Evolutionary conservation across 2,888 invertebrate genomes (phyloP), one percentile per base, ranked within the genome.

Genomic region (Eumacrocentrus americanus): DNA sequence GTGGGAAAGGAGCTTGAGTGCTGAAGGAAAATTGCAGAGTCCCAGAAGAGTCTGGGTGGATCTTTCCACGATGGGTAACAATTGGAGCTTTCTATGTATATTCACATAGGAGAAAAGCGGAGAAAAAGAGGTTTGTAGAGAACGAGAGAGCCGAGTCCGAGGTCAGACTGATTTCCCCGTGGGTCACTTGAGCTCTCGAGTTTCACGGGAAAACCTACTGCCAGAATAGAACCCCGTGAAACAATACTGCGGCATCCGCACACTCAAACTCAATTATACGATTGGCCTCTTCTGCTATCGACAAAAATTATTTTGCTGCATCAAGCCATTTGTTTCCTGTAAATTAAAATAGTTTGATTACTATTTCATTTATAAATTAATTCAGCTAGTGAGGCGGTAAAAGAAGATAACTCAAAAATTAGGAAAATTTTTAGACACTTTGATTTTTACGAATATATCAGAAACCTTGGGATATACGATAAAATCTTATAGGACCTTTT

Each of bases 141-240:
- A 23, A 51, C 25, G 38, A 53, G 47, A 52, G 44, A 46, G 44
- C 25, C 52, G 52, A 55, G 55, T 55, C 40, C 53, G 59, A 59
- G 53, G 59, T 59, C 53, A 47, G 53, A 60, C 59, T 60, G 59
- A 60, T 60, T 60, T 60, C 59, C 59, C 59, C 59, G 54, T 60
- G 59, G 59, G 59, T 60, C 59, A 60, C 59, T 60, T 60, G 59
- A 50, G 48, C 40, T 60, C 48, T 38, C 54, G 48, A 34, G 38
- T 60, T 42, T 37, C 29, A 23, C 22, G n/a, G 20, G 35, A 12
- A 23, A 57, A 48, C 11, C 44, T 22, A 55, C 44, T 52, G 25
- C 20, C 20, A 23, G 54, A 6, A 34, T 20, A 7, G 29, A 40
- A n/a, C n/a, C 38, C 38, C 25, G 38, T 40, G 23, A 52, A 52